Conservation (phyloP, 2,888 invertebrate species). For the Tortrix viridana region DNA sequence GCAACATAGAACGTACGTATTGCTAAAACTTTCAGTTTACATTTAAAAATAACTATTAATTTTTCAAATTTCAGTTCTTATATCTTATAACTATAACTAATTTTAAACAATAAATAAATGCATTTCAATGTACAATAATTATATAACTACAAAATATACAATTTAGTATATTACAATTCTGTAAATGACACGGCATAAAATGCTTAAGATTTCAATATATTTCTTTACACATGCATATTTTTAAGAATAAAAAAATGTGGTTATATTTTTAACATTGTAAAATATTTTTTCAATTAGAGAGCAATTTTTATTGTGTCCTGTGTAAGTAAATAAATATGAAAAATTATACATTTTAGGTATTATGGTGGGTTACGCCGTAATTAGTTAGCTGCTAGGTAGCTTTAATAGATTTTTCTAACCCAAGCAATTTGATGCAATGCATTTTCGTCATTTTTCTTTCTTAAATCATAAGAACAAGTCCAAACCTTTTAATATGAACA, state of each 20-base stretch:
- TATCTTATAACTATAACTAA: conserved; percentile 53
- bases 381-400: too few relatives aligned
- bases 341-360: too few relatives aligned
- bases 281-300: conserved; percentile 11
- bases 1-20: too few relatives aligned
- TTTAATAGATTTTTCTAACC: too few relatives aligned
- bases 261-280: neutral
- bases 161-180: conserved; percentile 45
- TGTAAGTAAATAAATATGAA: too few relatives aligned
- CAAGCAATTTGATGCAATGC: too few relatives aligned
- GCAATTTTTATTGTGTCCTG: conserved; percentile 9
- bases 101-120: conserved; percentile 71
- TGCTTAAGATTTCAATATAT: neutral
- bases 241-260: too few relatives aligned
- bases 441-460: too few relatives aligned
- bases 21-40: too few relatives aligned
- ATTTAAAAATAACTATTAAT: conserved; percentile 21
- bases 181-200: conserved; percentile 32
- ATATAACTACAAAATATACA: conserved; percentile 52
- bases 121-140: conserved; percentile 62
- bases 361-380: conserved; percentile 18
- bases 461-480: too few relatives aligned
- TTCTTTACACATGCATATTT: too few relatives aligned
- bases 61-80: conserved; percentile 56
- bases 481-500: too few relatives aligned